Evolutionary conservation across 2,797 vertebrate species (phyloP), one percentile per base, ranked within the genome.

Genomic region (Xiphophorus birchmanni): DNA sequence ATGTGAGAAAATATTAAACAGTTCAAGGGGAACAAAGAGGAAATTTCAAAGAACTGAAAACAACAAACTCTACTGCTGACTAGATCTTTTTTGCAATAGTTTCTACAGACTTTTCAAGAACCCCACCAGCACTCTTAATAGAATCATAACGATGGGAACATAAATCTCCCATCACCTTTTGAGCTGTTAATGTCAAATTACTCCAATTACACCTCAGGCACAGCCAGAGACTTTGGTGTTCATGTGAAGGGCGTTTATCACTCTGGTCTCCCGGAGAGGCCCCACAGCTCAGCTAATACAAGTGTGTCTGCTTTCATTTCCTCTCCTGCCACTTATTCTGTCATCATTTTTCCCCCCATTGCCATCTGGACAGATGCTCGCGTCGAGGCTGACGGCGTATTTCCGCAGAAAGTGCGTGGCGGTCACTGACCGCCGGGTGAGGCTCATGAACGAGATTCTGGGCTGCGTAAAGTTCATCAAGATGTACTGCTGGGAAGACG

Each of bases 401-500:
- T 97, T 96, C 90, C 95, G 96, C 80, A 96, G 88, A 76, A 96
- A 95, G 93, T 96, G 96, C 50, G 94, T 97, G 88, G 44, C 5
- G 11, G 93, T 96, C 90, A 97, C 96, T 40, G 97, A 97, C 93
- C 94, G 79, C 69, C 96, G 97, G 1, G 95, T 97, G 87, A 92
- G 96, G 52, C 91, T 96, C 84, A 97, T 97, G 97, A 97, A 97
- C 73, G 96, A 97, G 93, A 96, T 97, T 84, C 89, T 97, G 80
- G 90, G 92, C 87, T 96, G 94, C 82, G 96, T 97, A 82, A 96
- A 95, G 94, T 97, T 96, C 95, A 97, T 97, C 94, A 97, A 97
- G 94, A 97, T 97, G 96, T 97, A 97, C 84, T 96, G 96, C 88
- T 97, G 96, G 96, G 96, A 97, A 82, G 94, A 95, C 21, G 93